A percentile compares a stretch with the other conserved stretches of the same genome.
phyloP scores from a whole-genome alignment of 2,797 vertebrate species.

The Halcyon chelicuti region DNA sequence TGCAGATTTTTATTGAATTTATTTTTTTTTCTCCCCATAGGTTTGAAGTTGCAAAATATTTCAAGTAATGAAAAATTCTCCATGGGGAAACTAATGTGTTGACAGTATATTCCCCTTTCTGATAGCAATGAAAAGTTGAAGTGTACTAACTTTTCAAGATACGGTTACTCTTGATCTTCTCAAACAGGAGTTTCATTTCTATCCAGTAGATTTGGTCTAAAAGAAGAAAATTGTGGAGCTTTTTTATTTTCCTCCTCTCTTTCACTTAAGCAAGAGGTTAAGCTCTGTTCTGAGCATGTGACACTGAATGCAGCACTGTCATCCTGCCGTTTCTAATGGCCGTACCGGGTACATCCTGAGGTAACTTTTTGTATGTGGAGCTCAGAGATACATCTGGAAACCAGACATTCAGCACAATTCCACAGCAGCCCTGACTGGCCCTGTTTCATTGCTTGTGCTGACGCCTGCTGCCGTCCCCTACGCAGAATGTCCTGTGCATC shows the following conservation, averaged over 20 bases:
- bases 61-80: neutral
- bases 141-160: neutral
- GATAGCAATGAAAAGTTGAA: neutral
- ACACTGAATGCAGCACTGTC: accelerated
- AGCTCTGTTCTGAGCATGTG: accelerated
- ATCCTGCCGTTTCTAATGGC: neutral
- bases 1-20: neutral
- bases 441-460: neutral
- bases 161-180: neutral
- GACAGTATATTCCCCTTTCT: neutral
- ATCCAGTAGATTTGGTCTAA: neutral
- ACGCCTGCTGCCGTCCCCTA: neutral
- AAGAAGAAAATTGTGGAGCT: neutral
- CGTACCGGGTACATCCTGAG: neutral
- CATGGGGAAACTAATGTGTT: neutral
- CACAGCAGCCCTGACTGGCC: accelerated
- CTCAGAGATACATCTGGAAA: neutral
- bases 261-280: neutral
- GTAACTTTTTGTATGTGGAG: neutral
- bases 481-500: neutral
- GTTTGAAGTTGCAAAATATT: neutral
- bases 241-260: neutral
- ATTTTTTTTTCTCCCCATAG: accelerated
- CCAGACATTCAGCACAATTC: neutral
- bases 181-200: neutral